Conservation (phyloP, 2,888 invertebrate genomes). For the Aromia moschata region DNA sequence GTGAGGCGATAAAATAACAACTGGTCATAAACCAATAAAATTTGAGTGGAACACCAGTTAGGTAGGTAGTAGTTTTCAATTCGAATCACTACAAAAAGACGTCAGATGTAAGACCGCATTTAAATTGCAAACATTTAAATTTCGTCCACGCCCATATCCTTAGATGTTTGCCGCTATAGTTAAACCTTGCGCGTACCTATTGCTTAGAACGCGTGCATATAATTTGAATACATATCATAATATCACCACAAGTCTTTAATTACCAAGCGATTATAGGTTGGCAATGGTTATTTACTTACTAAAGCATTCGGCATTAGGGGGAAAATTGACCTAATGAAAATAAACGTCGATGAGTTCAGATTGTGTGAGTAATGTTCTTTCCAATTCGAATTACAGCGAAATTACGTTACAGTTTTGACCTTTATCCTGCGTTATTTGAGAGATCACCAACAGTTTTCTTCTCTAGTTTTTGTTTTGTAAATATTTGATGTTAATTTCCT, state of each 20-base stretch:
- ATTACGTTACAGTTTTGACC: conserved; percentile 3
- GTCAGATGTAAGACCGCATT: conserved; percentile 23
- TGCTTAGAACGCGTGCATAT: conserved; percentile 35
- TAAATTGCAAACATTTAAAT: conserved; percentile 26
- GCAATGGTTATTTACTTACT: conserved; percentile 27
- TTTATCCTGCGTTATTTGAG: no score
- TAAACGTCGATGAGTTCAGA: conserved; percentile 30
- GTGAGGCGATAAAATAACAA: no score
- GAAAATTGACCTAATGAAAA: conserved; percentile 32
- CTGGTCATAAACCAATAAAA: no score
- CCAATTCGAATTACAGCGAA: conserved; percentile 3
- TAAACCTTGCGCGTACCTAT: conserved; percentile 25
- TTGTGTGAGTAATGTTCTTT: conserved; percentile 15
- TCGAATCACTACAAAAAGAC: background rate
- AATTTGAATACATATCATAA: conserved; percentile 38
- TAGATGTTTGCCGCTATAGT: conserved; percentile 30
- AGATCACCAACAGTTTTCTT: no score
- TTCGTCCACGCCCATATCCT: conserved; percentile 31
- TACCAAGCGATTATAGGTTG: conserved; percentile 36
- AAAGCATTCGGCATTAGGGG: conserved; percentile 29
- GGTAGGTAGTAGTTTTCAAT: background rate
- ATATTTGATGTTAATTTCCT: no score
- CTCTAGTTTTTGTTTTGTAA: no score
- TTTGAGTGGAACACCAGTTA: no score
- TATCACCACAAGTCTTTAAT: conserved; percentile 35